Conservation (phyloP, 2,888 invertebrate species). For the Xanthia icteritia region DNA sequence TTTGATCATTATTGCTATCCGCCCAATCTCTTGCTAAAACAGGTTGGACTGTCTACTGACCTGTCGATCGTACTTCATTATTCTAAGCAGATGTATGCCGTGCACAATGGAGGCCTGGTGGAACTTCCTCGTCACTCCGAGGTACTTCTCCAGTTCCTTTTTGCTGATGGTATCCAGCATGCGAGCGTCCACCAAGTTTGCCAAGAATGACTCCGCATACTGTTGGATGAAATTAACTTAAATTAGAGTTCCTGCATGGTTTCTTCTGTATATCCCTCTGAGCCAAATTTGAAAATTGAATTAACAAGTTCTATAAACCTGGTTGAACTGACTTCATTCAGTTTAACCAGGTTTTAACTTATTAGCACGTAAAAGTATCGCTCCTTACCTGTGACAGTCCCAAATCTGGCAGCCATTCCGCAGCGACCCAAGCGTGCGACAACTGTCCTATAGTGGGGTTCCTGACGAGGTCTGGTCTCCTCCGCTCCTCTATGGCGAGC, state of each 20-base stretch:
- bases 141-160: slow-evolving; percentile 97
- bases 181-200: slow-evolving; percentile 97
- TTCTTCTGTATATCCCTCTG: not conserved
- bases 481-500: slow-evolving; percentile 97
- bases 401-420: slow-evolving; percentile 97
- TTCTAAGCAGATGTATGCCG: slow-evolving; percentile 97
- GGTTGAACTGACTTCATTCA: too few species aligned
- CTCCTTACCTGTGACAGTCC: slow-evolving; percentile 93
- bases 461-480: slow-evolving; percentile 96
- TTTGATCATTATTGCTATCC: not conserved
- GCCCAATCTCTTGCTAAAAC: not conserved
- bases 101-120: slow-evolving; percentile 98
- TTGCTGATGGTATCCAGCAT: slow-evolving; percentile 98
- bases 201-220: slow-evolving; percentile 96
- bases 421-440: slow-evolving; percentile 98
- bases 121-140: slow-evolving; percentile 97
- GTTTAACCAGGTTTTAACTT: not conserved
- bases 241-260: too few species aligned
- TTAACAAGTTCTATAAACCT: too few species aligned
- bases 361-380: not conserved
- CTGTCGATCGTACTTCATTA: slow-evolving; percentile 98
- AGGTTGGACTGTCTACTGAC: slow-evolving; percentile 80
- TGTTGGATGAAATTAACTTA: too few species aligned
- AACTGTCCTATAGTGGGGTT: slow-evolving; percentile 97
- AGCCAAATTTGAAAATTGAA: not conserved